Percentiles rank a stretch among this genome's conserved stretches.
Evolutionary conservation across 2,888 invertebrate genomes (phyloP).

Genomic region (Eristalis intricaria): DNA sequence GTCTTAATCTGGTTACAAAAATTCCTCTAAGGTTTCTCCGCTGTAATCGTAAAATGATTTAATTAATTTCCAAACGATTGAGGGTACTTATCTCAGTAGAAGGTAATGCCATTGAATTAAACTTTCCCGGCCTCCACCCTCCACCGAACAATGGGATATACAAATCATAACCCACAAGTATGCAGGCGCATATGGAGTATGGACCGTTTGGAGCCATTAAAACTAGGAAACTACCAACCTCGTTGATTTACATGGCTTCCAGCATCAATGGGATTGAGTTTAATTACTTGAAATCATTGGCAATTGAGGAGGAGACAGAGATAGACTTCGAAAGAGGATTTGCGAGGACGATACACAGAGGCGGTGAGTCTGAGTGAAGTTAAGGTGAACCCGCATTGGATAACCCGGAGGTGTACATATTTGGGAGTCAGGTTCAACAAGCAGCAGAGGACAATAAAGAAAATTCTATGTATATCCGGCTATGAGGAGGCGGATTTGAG

Average conservation of each 20-base stretch:
- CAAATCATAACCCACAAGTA: constrained; percentile 54
- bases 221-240: constrained; percentile 39
- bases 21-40: constrained; percentile 60
- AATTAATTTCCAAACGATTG: constrained; percentile 67
- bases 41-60: constrained; percentile 45
- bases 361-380: background rate
- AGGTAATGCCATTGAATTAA: constrained; percentile 57
- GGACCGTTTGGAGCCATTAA: constrained; percentile 24
- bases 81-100: constrained; percentile 48
- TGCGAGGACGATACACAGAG: background rate
- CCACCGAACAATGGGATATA: constrained; percentile 45
- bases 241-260: constrained; percentile 66
- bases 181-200: constrained; percentile 41
- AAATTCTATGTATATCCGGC: background rate
- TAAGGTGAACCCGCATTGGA: constrained; percentile 29
- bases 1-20: constrained; percentile 54
- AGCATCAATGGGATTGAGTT: constrained; percentile 60
- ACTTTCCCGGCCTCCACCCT: constrained; percentile 32
- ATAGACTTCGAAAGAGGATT: constrained; percentile 11
- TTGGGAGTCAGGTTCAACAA: background rate
- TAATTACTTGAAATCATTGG: constrained; percentile 62
- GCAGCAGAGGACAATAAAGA: background rate
- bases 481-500: background rate
- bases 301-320: constrained; percentile 24
- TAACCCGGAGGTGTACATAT: background rate